Base-by-base conservation (phyloP, 1,140 invertebrate species). In the Homalodisca vitripennis region DNA sequence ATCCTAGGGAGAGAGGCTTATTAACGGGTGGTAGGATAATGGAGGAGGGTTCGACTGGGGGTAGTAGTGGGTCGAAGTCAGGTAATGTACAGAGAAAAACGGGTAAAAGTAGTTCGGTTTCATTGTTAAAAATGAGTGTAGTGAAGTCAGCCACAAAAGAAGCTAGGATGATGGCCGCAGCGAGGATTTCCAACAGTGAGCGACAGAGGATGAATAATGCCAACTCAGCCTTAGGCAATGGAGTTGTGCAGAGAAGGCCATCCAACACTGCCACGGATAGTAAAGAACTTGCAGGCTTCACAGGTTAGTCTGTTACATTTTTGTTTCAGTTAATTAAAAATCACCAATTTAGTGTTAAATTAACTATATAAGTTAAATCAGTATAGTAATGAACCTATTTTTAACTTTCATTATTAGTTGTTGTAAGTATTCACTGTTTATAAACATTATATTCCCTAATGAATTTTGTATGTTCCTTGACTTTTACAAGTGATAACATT, bases 1-100 rank as follows among this genome's bases (percentile, higher is more conserved):
- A 82, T 68, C 78, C 82, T 12, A 78, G 78, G 1, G 81, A 83
- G 62, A 70, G 73, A 55, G 60, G 47, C 32, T 27, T 70, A 10
- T 60, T 66, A 57, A 14, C 67, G n/a, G 31, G 67, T 3, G 47
- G 47, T n/a, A 57, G 47, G 30, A 31, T 69, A 31, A 29, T 60
- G 6, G 73, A 72, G 41, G 53, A 70, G 24, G 46, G 46, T 17
- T 20, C 22, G n/a, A n/a, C 29, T 3, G 20, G 63, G 22, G 27
- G 34, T 3, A 70, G 70, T n/a, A 71, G 69, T 32, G 68, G 70
- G 32, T n/a, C 47, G 32, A 41, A 70, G 41, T 41, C 24, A 34
- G 27, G 64, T 41, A 66, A 30, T 55, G 66, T 55, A 22, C 47
- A 53, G 55, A 67, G 66, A 34, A 69, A 67, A 51, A 55, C 34